Evolutionary conservation across 1,140 invertebrate species (phyloP).

Genomic region (Aphidius gifuensis): DNA sequence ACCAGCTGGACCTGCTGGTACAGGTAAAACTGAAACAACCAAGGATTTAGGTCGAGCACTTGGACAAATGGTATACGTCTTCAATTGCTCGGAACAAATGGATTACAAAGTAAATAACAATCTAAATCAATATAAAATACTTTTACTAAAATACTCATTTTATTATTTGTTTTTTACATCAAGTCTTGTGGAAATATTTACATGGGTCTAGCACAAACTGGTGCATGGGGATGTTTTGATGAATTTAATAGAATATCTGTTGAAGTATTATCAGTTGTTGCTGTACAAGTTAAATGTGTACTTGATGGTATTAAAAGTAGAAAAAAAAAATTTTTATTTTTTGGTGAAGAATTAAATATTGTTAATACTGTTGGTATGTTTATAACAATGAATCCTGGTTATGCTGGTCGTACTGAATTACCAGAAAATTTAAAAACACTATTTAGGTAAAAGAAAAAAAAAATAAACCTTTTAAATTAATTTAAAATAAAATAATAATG

Average conservation of each 20-base stretch:
- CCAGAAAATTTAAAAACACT: conserved; percentile 77
- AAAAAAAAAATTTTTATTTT: conserved; percentile 77
- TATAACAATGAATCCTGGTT: conserved; percentile 94
- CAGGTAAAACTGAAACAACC: conserved; percentile 91
- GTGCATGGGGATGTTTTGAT: conserved; percentile 95
- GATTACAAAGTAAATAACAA: conserved; percentile 71
- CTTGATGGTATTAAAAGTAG: conserved; percentile 82
- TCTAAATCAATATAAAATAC: conserved; percentile 12
- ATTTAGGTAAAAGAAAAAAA: conserved; percentile 54
- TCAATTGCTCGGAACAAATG: conserved; percentile 96
- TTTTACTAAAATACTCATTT: not conserved
- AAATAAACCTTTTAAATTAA: conserved; percentile 17
- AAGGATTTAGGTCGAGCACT: conserved; percentile 88
- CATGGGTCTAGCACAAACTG: conserved; percentile 86
- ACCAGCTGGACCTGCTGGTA: conserved; percentile 82
- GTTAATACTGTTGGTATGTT: conserved; percentile 84
- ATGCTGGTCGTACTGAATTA: conserved; percentile 81
- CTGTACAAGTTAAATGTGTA: conserved; percentile 79
- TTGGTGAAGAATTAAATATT: conserved; percentile 76
- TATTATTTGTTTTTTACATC: conserved; percentile 1
- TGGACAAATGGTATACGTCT: conserved; percentile 93
- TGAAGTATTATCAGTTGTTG: conserved; percentile 89
- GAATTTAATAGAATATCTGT: conserved; percentile 93
- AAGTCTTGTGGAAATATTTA: conserved; percentile 87
- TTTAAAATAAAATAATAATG: not conserved